Evolutionary conservation across 2,888 invertebrate species (phyloP).

Genomic region (Drosophila atripex): DNA sequence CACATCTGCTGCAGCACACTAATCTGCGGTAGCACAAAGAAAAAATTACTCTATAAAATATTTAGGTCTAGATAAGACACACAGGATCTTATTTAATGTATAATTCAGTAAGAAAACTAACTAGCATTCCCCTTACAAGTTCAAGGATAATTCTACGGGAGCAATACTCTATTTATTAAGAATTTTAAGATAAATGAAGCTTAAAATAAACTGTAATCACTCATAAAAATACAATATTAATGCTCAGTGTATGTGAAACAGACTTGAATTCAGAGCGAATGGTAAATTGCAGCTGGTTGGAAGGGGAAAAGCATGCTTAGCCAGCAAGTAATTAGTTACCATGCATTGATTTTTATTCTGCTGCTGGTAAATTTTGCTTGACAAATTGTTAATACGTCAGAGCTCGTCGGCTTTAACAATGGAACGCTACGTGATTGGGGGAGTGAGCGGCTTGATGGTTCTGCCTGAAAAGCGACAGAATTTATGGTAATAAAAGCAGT

Average conservation of each 20-base stretch:
- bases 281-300: conserved; percentile 5
- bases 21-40: conserved; percentile 60
- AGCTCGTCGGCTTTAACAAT: conserved; percentile 49
- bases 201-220: no score
- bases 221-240: not conserved
- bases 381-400: conserved; percentile 77
- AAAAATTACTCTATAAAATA: not conserved
- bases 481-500: conserved; percentile 72
- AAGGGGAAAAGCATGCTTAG: conserved; percentile 15
- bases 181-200: no score
- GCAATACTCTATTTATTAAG: no score
- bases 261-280: not conserved
- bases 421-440: conserved; percentile 8
- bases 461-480: conserved; percentile 50
- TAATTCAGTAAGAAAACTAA: no score
- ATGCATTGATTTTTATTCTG: conserved; percentile 71
- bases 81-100: not conserved
- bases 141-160: no score
- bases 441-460: conserved; percentile 6
- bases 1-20: conserved; percentile 65
- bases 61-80: not conserved
- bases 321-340: conserved; percentile 72
- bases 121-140: no score
- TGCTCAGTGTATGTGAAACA: conserved; percentile 1
- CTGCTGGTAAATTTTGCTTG: conserved; percentile 71